phyloP scores from a whole-genome alignment of 2,888 invertebrate species.

The Branchellion lobata region DNA sequence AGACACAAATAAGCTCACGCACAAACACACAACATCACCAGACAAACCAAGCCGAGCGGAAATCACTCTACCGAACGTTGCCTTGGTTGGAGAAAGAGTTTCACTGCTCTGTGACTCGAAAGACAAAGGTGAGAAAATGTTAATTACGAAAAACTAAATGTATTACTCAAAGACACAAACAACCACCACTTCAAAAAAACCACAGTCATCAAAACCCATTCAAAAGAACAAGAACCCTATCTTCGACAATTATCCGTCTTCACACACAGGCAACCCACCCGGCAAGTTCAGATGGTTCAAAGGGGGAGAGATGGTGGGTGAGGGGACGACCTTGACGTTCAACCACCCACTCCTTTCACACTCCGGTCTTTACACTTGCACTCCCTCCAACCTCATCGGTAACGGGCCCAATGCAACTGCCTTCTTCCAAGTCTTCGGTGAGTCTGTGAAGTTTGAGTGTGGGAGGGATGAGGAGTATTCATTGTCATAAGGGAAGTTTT shows the following conservation, averaged over 20 bases:
- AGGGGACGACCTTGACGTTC: background rate
- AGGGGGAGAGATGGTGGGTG: background rate
- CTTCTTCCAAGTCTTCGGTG: background rate
- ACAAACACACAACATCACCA: no score
- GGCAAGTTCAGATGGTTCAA: background rate
- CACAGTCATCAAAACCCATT: no score
- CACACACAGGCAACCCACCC: background rate
- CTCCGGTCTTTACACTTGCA: constrained; percentile 16
- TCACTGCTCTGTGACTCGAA: background rate
- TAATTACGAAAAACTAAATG: no score
- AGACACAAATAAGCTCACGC: no score
- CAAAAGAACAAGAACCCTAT: background rate
- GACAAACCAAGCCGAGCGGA: constrained; percentile 3
- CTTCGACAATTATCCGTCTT: background rate
- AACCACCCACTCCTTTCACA: background rate
- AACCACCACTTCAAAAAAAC: no score
- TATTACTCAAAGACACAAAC: no score
- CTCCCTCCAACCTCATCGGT: background rate
- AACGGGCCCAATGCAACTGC: background rate
- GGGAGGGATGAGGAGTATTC: no score
- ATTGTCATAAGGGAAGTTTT: no score
- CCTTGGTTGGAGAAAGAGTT: background rate
- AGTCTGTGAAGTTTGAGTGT: no score
- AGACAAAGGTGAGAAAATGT: background rate
- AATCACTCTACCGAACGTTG: background rate